Percentiles rank a stretch among this genome's conserved stretches.
Evolutionary conservation across 2,888 invertebrate species (phyloP).

Genomic region (Platycheirus albimanus): DNA sequence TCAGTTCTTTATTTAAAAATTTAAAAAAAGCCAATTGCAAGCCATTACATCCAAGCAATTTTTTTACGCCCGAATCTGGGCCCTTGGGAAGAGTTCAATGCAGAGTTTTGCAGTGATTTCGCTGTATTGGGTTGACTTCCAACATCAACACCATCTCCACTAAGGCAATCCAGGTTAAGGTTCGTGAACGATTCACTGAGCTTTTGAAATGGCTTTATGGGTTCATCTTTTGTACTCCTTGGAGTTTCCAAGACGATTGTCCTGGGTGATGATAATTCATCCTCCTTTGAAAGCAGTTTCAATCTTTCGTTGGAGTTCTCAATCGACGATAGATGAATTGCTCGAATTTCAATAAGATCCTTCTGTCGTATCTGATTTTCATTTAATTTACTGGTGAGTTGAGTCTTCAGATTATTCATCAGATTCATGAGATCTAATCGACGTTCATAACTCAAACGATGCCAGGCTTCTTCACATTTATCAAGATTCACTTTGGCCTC

Average conservation of each 20-base stretch:
- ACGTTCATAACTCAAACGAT: conserved; percentile 81
- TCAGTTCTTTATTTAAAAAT: conserved; percentile 35
- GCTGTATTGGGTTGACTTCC: conserved; percentile 19
- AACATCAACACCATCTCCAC: conserved; percentile 15
- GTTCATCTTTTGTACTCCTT: not conserved
- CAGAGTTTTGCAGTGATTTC: conserved; percentile 27
- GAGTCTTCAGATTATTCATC: conserved; percentile 77
- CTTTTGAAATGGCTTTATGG: conserved; percentile 3
- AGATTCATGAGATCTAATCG: conserved; percentile 81
- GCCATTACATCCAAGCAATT: conserved; percentile 63
- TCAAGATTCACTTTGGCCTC: conserved; percentile 83
- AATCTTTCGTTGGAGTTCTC: conserved; percentile 81
- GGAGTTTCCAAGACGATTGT: conserved; percentile 16
- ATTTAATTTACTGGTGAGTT: conserved; percentile 74
- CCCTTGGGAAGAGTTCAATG: conserved; percentile 11
- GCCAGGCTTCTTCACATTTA: conserved; percentile 83
- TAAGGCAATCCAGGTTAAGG: conserved; percentile 78
- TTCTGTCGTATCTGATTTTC: conserved; percentile 79
- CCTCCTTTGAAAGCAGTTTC: conserved; percentile 78
- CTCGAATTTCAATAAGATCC: conserved; percentile 78
- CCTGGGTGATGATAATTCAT: conserved; percentile 73
- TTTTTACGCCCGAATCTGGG: conserved; percentile 72
- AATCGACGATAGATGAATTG: conserved; percentile 79
- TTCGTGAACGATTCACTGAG: conserved; percentile 72
- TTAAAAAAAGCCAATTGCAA: conserved; percentile 39